Base-by-base conservation (phyloP, 2,888 invertebrate genomes). In the Ganaspis brasiliensis region DNA sequence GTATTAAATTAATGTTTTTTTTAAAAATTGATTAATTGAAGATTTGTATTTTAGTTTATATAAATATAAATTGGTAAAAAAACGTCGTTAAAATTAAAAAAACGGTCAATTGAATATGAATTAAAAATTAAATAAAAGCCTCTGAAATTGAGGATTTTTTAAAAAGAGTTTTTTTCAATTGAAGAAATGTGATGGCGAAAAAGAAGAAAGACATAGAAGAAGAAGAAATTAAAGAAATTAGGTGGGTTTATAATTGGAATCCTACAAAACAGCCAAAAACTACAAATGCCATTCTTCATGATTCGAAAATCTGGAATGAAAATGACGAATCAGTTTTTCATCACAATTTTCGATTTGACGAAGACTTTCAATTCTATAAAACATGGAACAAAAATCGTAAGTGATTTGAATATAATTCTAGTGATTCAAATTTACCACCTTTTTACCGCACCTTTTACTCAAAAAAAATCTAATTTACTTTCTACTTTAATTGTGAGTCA, bases 241-340 rank as follows among this genome's bases (percentile, higher is more conserved):
- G 45, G 37, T 67, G 67, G 67, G 26, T 26, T 67, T 21, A 67
- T 40, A 67, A 67, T 24, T 67, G 67, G 67, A 67, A 67, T 67
- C 67, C 67, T 5, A 67, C 67, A n/a, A 67, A 67, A n/a, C 24
- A 24, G 9, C 45, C 40, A 24, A 67, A 67, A 45, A n/a, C 45
- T 2, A 21, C 40, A 0, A 40, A 10, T 3, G 3, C 21, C 14
- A 37, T 45, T 24, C 24, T 67, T 8, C 45, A 9, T 0, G 40
- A 67, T n/a, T 67, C 67, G 2, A 0, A 21, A 1, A 63, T 63
- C 8, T 63, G 63, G 63, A 5, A 63, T 37, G 40, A 40, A 21
- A 63, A 63, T 21, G 37, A 19, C 6, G 35, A 61, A n/a, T 63
- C 12, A 40, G 16, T 63, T 63, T 35, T 45, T 45, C 67, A 40